A percentile compares a stretch with the other conserved stretches of the same genome.
phyloP scores from a whole-genome alignment of 2,888 invertebrate species.

The Caenorhabditis sp. region DNA sequence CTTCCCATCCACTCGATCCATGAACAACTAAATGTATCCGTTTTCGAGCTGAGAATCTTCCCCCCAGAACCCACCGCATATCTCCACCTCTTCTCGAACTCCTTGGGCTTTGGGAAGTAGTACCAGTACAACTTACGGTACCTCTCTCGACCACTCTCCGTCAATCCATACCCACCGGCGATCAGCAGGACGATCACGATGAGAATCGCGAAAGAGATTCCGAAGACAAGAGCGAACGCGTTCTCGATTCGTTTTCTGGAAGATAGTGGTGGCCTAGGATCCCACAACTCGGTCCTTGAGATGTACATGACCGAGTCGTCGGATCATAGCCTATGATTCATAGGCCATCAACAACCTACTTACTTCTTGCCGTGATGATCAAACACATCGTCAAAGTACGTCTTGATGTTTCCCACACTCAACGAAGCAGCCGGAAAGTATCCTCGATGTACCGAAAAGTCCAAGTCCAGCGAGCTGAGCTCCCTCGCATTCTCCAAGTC shows the following conservation, averaged over 20 bases:
- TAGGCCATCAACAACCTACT: too few relatives aligned
- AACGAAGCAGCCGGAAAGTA: constrained; percentile 12
- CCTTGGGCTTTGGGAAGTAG: constrained; percentile 7
- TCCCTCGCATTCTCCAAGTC: constrained; percentile 10
- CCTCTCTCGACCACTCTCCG: neutral
- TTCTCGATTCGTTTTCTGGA: constrained; percentile 4
- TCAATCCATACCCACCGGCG: constrained; percentile 7
- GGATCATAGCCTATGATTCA: too few relatives aligned
- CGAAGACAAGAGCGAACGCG: constrained; percentile 3
- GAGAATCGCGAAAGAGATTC: constrained; percentile 9
- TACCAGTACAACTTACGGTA: constrained; percentile 10
- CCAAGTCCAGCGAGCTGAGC: constrained; percentile 1
- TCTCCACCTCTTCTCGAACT: constrained; percentile 32
- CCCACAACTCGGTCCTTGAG: too few relatives aligned
- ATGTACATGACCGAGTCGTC: too few relatives aligned
- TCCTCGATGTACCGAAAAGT: constrained; percentile 21
- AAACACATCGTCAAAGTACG: constrained; percentile 19
- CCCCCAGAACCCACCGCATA: constrained; percentile 15
- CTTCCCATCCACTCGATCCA: constrained; percentile 28
- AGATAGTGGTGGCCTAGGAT: too few relatives aligned
- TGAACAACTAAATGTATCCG: too few relatives aligned
- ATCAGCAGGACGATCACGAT: neutral
- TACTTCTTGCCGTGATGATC: constrained; percentile 5
- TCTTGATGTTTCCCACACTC: constrained; percentile 1
- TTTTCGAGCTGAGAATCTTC: too few relatives aligned